Evolutionary conservation across 2,797 vertebrate species (phyloP).

Genomic region (Leptoclinus maculatus): DNA sequence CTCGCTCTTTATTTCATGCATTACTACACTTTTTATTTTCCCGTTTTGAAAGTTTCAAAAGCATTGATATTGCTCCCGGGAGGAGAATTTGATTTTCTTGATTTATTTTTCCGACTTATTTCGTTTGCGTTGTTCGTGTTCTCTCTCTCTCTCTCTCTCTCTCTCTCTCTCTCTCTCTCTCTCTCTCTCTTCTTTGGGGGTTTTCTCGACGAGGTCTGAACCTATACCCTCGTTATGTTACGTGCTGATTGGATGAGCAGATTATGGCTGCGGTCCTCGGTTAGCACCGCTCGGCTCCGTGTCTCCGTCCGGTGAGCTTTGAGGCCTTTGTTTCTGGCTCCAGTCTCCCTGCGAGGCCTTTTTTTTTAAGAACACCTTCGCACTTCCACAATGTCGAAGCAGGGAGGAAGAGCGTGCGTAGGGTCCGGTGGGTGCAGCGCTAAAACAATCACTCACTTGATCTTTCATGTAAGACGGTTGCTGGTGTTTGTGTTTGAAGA

Average conservation of each 20-base stretch:
- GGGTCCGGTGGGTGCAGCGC: conserved; percentile 30
- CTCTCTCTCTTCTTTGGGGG: conserved; percentile 7
- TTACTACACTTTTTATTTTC: not conserved
- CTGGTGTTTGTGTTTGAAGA: conserved; percentile 68
- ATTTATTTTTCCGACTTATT: conserved; percentile 40
- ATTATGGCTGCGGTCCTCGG: conserved; percentile 61
- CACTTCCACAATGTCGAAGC: conserved; percentile 45
- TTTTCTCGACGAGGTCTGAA: conserved; percentile 51
- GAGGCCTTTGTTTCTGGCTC: conserved; percentile 47
- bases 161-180: not conserved
- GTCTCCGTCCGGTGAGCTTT: conserved; percentile 59
- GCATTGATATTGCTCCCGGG: conserved; percentile 55
- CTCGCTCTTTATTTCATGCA: not conserved
- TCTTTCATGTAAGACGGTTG: conserved; percentile 27
- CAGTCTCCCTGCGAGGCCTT: conserved; percentile 24
- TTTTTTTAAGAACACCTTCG: conserved; percentile 35
- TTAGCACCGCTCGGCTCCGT: conserved; percentile 45
- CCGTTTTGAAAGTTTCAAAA: conserved; percentile 30
- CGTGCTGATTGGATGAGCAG: conserved; percentile 68
- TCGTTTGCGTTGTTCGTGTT: conserved; percentile 37
- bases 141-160: not conserved
- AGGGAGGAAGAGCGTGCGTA: not conserved
- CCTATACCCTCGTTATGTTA: conserved; percentile 39
- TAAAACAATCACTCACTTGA: conserved; percentile 44
- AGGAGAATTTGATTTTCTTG: conserved; percentile 43